phyloP scores from a whole-genome alignment of 2,797 vertebrate species.

The Australoheros facetus region DNA sequence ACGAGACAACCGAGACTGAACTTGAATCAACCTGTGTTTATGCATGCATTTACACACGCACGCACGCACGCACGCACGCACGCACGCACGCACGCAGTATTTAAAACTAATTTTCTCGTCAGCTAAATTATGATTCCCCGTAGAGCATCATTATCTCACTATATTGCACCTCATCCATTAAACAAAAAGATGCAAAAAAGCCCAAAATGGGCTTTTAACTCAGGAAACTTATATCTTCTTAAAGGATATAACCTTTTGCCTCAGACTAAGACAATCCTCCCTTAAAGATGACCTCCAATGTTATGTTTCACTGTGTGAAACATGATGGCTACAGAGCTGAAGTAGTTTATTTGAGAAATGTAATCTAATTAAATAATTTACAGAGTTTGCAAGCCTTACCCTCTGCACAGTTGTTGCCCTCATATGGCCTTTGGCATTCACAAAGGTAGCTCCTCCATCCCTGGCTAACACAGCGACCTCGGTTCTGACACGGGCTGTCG shows the following conservation, averaged over 20 bases:
- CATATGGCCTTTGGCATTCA: constrained; percentile 87
- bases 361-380: rapidly evolving
- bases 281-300: background rate
- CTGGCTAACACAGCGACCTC: constrained; percentile 86
- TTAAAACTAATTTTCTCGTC: background rate
- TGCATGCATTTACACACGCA: background rate
- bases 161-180: background rate
- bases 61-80: background rate
- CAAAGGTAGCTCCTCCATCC: constrained; percentile 87
- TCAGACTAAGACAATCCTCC: background rate
- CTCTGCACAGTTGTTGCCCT: constrained; percentile 80
- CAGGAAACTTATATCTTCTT: background rate
- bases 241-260: background rate
- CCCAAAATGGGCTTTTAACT: background rate
- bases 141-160: too few species aligned
- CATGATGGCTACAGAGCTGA: background rate
- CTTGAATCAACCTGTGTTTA: constrained; percentile 5
- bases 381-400: constrained; percentile 77
- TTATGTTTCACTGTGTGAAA: background rate
- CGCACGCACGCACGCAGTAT: background rate
- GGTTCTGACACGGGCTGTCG: constrained; percentile 86
- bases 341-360: background rate
- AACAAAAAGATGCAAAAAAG: background rate
- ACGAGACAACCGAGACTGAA: background rate
- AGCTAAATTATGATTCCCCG: background rate